phyloP scores from a whole-genome alignment of 1,140 invertebrate genomes.

The Sycobia sp. region DNA sequence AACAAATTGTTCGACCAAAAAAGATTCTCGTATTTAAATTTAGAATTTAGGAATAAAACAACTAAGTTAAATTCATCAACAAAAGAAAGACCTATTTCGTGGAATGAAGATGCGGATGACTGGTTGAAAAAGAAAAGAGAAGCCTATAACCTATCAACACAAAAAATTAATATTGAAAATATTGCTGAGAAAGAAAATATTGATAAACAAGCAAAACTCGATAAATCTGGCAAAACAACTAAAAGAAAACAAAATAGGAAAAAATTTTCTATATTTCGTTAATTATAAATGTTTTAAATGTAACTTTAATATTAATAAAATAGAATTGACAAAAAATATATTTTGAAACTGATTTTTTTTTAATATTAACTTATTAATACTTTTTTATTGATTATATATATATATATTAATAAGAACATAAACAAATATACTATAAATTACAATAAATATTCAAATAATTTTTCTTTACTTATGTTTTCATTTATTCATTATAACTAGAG shows the following conservation, averaged over 20 bases:
- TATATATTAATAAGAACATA: no score
- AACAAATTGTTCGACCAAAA: conserved; percentile 30
- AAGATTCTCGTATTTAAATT: conserved; percentile 42
- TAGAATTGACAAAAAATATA: no score
- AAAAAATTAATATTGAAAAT: conserved; percentile 35
- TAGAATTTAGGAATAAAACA: conserved; percentile 38
- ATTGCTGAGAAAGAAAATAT: conserved; percentile 49
- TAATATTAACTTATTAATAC: no score
- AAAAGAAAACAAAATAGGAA: conserved; percentile 44
- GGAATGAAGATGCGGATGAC: conserved; percentile 53
- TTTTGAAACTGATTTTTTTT: no score
- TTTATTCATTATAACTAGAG: no score
- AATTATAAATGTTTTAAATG: conserved; percentile 1
- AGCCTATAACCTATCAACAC: conserved; percentile 49
- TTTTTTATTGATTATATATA: no score
- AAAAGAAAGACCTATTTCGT: conserved; percentile 50
- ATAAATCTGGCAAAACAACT: conserved; percentile 33
- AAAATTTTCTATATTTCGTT: conserved; percentile 55
- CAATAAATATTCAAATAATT: no score
- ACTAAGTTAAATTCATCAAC: conserved; percentile 19
- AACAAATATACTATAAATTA: no score
- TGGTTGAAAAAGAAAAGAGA: conserved; percentile 53
- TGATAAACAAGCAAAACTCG: conserved; percentile 23
- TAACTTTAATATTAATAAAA: background rate
- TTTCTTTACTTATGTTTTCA: no score